Conservation (phyloP, 23 tunicate species). For the Ciona savignyi region DNA sequence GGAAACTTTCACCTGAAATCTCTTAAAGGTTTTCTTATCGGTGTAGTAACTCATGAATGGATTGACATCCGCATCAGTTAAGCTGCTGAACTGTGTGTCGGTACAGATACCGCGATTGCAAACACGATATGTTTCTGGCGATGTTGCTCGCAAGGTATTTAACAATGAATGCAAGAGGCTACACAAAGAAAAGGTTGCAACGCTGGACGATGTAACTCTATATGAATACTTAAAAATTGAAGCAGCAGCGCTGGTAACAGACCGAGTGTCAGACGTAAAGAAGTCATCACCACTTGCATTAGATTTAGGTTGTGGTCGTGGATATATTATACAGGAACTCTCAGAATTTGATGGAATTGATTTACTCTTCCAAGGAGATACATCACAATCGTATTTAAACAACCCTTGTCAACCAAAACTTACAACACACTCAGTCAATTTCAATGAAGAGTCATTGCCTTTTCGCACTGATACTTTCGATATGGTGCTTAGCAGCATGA, state of each 20-base stretch:
- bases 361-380: slow-evolving; percentile 55
- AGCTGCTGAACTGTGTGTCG: too few relatives aligned
- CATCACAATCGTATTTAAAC: slow-evolving; percentile 12
- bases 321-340: slow-evolving; percentile 31
- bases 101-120: too few relatives aligned
- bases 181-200: not conserved
- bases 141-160: not conserved
- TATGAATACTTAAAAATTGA: not conserved
- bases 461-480: slow-evolving; percentile 59
- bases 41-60: too few relatives aligned
- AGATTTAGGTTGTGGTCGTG: slow-evolving; percentile 69
- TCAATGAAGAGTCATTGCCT: slow-evolving; percentile 62
- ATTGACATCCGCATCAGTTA: too few relatives aligned
- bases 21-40: too few relatives aligned
- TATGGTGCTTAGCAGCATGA: slow-evolving; percentile 56
- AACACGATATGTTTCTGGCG: too few relatives aligned
- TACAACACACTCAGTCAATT: slow-evolving; percentile 16
- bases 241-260: slow-evolving; percentile 6
- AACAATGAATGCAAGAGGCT: not conserved
- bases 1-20: too few relatives aligned
- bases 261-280: slow-evolving; percentile 66
- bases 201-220: not conserved
- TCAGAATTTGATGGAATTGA: slow-evolving; percentile 38
- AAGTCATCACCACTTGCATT: slow-evolving; percentile 47
- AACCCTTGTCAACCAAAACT: slow-evolving; percentile 15